phyloP scores from a whole-genome alignment of 1,140 invertebrate species.

The Hycleus phaleratus region DNA sequence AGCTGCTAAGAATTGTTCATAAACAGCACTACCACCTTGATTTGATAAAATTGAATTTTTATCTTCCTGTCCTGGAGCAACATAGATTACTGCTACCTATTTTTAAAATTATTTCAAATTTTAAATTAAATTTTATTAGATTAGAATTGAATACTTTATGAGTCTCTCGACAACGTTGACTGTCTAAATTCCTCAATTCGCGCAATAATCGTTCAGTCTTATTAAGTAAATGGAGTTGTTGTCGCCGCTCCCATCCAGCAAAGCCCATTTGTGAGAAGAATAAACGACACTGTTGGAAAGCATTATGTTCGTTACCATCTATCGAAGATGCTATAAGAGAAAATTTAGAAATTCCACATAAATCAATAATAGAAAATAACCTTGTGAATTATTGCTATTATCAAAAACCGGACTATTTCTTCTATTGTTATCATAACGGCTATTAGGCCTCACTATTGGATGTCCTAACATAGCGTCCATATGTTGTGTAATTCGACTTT shows the following conservation, averaged over 20 bases:
- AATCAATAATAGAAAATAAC: background rate
- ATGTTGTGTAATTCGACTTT: slow-evolving; percentile 29
- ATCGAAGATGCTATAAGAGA: slow-evolving; percentile 17
- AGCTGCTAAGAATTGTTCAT: slow-evolving; percentile 90
- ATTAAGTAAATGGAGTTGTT: slow-evolving; percentile 76
- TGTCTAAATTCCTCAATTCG: slow-evolving; percentile 88
- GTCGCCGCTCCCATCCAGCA: slow-evolving; percentile 80
- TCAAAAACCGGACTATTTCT: slow-evolving; percentile 5
- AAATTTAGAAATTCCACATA: background rate
- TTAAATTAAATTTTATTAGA: background rate
- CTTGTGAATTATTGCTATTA: slow-evolving; percentile 1
- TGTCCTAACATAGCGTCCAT: slow-evolving; percentile 30
- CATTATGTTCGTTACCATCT: slow-evolving; percentile 41
- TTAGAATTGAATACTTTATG: slow-evolving; percentile 70
- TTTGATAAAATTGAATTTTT: slow-evolving; percentile 86
- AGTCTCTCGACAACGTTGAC: slow-evolving; percentile 87
- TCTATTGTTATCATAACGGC: background rate
- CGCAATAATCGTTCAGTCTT: slow-evolving; percentile 86
- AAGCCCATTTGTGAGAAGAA: slow-evolving; percentile 86
- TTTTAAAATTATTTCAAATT: too few relatives aligned
- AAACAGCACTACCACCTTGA: slow-evolving; percentile 77
- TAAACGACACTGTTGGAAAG: slow-evolving; percentile 78
- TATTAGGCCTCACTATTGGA: slow-evolving; percentile 28
- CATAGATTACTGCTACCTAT: slow-evolving; percentile 86
- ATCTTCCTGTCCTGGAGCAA: slow-evolving; percentile 93